Percentiles rank a stretch among this genome's conserved stretches.
These are phyloP conservation scores for Akabosia matsudoensis DNA, from an alignment of 1,140 invertebrate species.

Conservation along the genomic window DNA sequence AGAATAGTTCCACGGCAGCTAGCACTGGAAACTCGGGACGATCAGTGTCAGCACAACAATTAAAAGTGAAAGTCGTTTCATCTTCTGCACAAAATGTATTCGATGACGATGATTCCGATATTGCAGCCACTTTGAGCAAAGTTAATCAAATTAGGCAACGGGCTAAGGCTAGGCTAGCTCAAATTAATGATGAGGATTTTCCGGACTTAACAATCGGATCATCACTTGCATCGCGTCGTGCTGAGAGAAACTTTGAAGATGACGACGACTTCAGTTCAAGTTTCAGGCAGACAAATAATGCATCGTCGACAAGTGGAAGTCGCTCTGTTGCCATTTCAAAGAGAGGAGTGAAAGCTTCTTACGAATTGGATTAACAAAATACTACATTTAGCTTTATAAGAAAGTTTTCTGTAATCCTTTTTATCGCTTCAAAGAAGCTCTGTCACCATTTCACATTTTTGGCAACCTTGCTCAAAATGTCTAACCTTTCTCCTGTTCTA, in stretches of 20 bases:
- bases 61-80: background rate
- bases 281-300: background rate
- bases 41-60: background rate
- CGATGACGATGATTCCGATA: slow-evolving; percentile 18
- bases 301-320: background rate
- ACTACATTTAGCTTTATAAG: background rate
- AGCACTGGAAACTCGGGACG: background rate
- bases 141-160: slow-evolving; percentile 31
- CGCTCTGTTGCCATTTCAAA: slow-evolving; percentile 27
- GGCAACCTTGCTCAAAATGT: slow-evolving; percentile 1
- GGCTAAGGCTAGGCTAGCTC: slow-evolving; percentile 35
- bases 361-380: slow-evolving; percentile 27
- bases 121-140: background rate
- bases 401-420: too few species aligned
- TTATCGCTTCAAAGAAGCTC: too few species aligned
- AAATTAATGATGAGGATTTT: slow-evolving; percentile 36
- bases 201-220: slow-evolving; percentile 28
- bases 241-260: background rate
- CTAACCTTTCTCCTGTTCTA: background rate
- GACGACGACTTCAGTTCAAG: background rate
- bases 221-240: slow-evolving; percentile 2
- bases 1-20: background rate
- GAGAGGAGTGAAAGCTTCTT: slow-evolving; percentile 30
- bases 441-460: too few species aligned
- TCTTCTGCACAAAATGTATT: background rate